Conservation (phyloP, 2,888 invertebrate species). For the Lamproptera curius region DNA sequence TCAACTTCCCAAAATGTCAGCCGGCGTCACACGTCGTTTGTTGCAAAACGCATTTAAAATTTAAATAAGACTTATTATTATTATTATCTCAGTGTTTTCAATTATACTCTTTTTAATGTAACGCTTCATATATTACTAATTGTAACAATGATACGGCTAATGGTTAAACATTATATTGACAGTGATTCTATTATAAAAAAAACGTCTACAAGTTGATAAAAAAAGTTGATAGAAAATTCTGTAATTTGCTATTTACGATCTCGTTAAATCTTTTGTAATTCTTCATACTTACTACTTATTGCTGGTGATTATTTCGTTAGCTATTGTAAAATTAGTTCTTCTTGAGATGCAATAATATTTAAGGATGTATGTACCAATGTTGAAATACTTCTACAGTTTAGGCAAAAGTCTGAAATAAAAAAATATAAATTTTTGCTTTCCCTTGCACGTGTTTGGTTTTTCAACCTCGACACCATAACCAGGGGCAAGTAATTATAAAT, state of each 20-base stretch:
- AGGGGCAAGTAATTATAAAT: no score
- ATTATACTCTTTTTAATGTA: conserved; percentile 22
- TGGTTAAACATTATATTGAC: background rate
- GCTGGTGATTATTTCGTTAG: conserved; percentile 22
- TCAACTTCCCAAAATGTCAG: background rate
- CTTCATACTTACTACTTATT: background rate
- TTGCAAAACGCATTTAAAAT: conserved; percentile 14
- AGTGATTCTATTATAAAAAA: background rate
- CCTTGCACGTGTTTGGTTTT: conserved; percentile 29
- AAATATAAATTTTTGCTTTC: conserved; percentile 70
- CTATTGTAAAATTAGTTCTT: conserved; percentile 36
- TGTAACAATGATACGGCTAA: background rate
- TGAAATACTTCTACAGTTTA: conserved; percentile 58
- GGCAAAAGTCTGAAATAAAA: conserved; percentile 66
- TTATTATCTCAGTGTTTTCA: conserved; percentile 27
- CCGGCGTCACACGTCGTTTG: background rate
- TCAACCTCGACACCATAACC: no score
- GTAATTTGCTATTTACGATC: background rate
- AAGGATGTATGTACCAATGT: conserved; percentile 45
- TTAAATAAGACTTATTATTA: conserved; percentile 16
- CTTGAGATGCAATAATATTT: conserved; percentile 42
- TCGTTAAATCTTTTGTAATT: background rate
- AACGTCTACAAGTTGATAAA: background rate
- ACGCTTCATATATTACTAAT: conserved; percentile 13
- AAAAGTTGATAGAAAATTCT: background rate